Evolutionary conservation across 2,888 invertebrate species (phyloP).

Genomic region (Allacma fusca): DNA sequence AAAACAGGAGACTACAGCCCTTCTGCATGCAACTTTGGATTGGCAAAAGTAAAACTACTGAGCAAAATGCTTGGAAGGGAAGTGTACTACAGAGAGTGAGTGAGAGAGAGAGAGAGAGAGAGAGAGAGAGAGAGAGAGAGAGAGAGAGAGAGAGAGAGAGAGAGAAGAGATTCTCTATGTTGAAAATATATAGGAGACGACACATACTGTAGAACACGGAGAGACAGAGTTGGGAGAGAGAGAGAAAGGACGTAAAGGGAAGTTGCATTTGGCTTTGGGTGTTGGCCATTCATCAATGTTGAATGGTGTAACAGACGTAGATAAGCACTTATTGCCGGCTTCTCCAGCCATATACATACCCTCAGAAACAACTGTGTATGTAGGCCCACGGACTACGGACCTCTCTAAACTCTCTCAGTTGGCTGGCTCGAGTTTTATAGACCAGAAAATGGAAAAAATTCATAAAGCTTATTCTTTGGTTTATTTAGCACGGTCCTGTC

Average conservation of each 20-base stretch:
- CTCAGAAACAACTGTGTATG: constrained; percentile 16
- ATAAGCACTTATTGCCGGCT: constrained; percentile 45
- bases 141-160: neutral
- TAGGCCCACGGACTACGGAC: neutral
- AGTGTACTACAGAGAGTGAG: neutral
- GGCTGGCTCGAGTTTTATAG: constrained; percentile 16
- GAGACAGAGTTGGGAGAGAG: constrained; percentile 23
- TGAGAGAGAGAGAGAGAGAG: neutral
- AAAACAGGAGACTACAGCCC: constrained; percentile 38
- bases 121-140: neutral
- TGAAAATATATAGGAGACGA: constrained; percentile 7
- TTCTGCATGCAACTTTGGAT: constrained; percentile 20
- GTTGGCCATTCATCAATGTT: constrained; percentile 52
- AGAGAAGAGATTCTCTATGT: neutral
- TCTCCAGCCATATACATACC: neutral
- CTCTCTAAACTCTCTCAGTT: neutral
- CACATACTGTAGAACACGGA: neutral
- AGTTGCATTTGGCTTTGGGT: constrained; percentile 41
- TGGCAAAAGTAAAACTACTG: constrained; percentile 23
- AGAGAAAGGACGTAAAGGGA: constrained; percentile 32
- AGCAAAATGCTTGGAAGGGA: neutral
- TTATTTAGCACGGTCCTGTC: constrained; percentile 25
- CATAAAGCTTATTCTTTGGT: constrained; percentile 28
- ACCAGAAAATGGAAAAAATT: constrained; percentile 29
- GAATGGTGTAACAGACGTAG: constrained; percentile 51